Evolutionary conservation across 2,797 vertebrate genomes (phyloP).

Genomic region (Parauchenoglanis punctatus): DNA sequence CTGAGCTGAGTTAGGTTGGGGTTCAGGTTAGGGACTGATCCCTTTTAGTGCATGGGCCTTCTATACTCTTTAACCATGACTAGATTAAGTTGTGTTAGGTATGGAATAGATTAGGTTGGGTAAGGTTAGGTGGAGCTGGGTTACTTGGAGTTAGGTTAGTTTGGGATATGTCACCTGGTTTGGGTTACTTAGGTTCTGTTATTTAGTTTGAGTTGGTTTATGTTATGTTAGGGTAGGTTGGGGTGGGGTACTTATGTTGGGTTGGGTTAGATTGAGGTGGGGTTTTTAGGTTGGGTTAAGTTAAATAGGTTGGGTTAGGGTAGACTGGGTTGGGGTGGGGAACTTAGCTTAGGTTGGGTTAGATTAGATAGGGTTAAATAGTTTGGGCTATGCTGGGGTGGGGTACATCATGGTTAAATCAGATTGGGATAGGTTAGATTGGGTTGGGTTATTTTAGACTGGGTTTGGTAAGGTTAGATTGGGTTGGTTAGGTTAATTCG

Average conservation of each 20-base stretch:
- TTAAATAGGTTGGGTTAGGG: too few species aligned
- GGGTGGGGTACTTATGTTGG: too few species aligned
- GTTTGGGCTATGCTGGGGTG: neutral
- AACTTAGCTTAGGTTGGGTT: neutral
- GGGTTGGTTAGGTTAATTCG: too few species aligned
- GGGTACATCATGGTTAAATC: neutral
- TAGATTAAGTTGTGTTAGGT: neutral
- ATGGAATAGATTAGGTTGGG: neutral
- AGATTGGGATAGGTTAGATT: neutral
- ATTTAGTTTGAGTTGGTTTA: too few species aligned
- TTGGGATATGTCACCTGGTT: neutral
- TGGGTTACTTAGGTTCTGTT: neutral
- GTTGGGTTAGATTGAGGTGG: neutral
- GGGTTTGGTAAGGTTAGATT: neutral
- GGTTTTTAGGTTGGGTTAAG: fast-evolving
- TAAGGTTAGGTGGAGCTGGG: neutral
- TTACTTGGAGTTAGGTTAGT: neutral
- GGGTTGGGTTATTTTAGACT: neutral
- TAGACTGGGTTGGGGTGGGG: neutral
- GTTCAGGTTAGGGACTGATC: neutral
- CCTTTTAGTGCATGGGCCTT: too few species aligned
- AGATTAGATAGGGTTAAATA: neutral
- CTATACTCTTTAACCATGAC: too few species aligned
- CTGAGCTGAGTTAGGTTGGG: neutral
- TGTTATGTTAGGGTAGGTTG: too few species aligned